Percentiles rank a stretch among this genome's conserved stretches.
Evolutionary conservation across 1,140 invertebrate species (phyloP).

Genomic region (Rhopalosiphum maidis): DNA sequence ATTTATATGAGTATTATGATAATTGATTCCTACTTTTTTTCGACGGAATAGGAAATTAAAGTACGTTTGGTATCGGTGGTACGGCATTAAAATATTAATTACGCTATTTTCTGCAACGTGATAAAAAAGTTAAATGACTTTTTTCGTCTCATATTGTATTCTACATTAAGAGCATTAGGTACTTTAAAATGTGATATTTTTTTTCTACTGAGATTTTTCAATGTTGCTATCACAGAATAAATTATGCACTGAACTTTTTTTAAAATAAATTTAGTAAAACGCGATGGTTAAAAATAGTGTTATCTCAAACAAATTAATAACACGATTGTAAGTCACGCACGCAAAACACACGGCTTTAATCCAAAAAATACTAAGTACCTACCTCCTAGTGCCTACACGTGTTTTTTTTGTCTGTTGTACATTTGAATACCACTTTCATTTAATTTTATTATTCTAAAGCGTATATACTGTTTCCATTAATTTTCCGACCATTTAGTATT

Average conservation of each 20-base stretch:
- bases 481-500: neutral
- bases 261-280: neutral
- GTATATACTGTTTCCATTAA: neutral
- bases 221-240: neutral
- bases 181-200: neutral
- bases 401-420: neutral
- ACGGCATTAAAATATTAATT: neutral
- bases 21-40: neutral
- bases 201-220: neutral
- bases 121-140: neutral
- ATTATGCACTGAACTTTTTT: neutral
- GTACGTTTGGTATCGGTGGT: neutral
- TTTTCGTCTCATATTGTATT: neutral
- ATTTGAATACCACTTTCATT: neutral
- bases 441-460: neutral
- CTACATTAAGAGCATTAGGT: neutral
- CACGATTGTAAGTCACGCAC: conserved; percentile 1
- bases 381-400: neutral
- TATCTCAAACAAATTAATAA: neutral
- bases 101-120: neutral
- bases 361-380: neutral
- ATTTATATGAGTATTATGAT: neutral
- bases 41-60: neutral
- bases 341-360: neutral
- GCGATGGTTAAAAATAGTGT: neutral